Evolutionary conservation across 2,888 invertebrate genomes (phyloP), one percentile per base, ranked within the genome.

Genomic region (Scaptomyza polygonia): DNA sequence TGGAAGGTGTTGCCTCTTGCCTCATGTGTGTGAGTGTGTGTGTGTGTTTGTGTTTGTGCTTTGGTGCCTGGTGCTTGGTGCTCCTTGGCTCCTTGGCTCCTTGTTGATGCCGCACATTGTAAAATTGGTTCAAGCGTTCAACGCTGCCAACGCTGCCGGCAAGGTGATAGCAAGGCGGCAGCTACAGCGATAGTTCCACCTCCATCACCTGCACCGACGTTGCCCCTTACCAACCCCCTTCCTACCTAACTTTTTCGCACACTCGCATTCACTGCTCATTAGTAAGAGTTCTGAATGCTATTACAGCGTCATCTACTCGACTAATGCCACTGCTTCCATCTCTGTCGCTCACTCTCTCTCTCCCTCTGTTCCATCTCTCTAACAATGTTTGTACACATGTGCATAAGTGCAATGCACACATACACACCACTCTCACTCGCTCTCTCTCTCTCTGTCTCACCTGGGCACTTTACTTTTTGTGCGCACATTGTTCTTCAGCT

Each of bases 201-300:
- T 14, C 62, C 58, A 77, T 69, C 81, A 86, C 71, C 80, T 83
- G 53, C 65, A 12, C 21, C 4, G 9, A 29, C 29, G 8, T 9
- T 29, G 8, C 29, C 29, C 7, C 12, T 18, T 14, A 29, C 9
- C 30, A 2, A 25, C 2, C 21, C 29, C 27, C 32, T 5, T 40
- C 40, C 16, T 12, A 16, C 27, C 52, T 21, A 12, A n/a, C 3
- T 43, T 48, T 25, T 25, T 25, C 25, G 25, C 18, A 7, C n/a
- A 25, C 36, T 18, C 48, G n/a, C 55, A 62, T 45, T 52, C 67
- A 73, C 77, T 79, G 87, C 90, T 89, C 90, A 89, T 89, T 89
- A 89, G 89, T 89, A 71, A 73, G 87, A 89, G 87, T 88, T 89
- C 89, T 88, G 81, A 86, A 86, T 87, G 79, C 86, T 81, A 80